Evolutionary conservation across 2,797 vertebrate species (phyloP), one percentile per base, ranked within the genome.

Genomic region (Melanotaenia nigrans): DNA sequence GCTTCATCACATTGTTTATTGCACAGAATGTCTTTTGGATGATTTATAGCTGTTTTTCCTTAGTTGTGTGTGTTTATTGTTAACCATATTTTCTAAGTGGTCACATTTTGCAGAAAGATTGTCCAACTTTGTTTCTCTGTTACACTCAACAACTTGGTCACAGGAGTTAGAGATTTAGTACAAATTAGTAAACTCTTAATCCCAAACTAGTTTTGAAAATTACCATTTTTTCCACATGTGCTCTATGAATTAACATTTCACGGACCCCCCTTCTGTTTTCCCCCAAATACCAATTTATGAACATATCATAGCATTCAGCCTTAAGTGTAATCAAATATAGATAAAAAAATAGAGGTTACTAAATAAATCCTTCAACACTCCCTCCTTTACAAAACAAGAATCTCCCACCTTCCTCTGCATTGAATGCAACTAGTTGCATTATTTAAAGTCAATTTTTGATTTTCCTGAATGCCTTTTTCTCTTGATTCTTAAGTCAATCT

Each of bases 1-100:
- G 86, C 86, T 87, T 88, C 76, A 83, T 90, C 84, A 83, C 79
- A 84, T 12, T 49, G 25, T 35, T 47, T 5, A 71, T 57, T 72
- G 24, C 14, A 36, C 74, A 65, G 9, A 61, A 42, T 82, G 59
- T 71, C 20, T 68, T 63, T 75, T 66, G 53, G 47, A 79, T 64
- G 42, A 69, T 77, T 62, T 79, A 22, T 33, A 65, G 70, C 12
- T 66, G 40, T 77, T 78, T 72, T 59, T 58, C 35, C 24, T 54
- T 83, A 54, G 24, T 64, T 33, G 59, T 40, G 42, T 73, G 40
- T 75, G 59, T 83, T 62, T 56, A 61, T 76, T 74, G 30, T 85
- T 85, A 65, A 18, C 47, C 18, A n/a, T 79, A 59, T 81, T 76
- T 75, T 76, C 28, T 13, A 78, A 74, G 24, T 72, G 47, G 63